phyloP scores from a whole-genome alignment of 2,113 vertebrate genomes.

The Mola mola region DNA sequence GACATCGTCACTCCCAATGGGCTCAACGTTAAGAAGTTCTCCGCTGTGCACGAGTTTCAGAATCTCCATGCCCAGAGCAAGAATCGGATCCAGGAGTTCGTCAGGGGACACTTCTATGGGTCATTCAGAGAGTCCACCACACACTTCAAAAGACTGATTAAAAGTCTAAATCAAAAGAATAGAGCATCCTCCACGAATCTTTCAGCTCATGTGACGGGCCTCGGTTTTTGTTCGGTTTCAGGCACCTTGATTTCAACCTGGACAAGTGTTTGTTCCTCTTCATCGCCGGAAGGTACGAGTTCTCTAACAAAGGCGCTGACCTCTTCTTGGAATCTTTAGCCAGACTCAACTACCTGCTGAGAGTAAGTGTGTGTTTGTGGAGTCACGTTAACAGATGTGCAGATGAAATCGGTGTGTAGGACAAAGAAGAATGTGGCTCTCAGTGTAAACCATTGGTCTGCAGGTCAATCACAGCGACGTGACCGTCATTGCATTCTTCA shows the following conservation, averaged over 20 bases:
- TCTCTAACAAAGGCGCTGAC: slow-evolving; percentile 93
- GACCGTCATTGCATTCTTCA: slow-evolving; percentile 91
- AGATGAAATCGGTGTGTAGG: background rate
- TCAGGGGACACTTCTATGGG: slow-evolving; percentile 95
- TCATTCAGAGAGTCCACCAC: slow-evolving; percentile 62
- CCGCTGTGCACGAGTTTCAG: slow-evolving; percentile 94
- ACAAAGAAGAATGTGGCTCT: background rate
- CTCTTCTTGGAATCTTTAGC: slow-evolving; percentile 91
- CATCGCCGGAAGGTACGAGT: slow-evolving; percentile 92
- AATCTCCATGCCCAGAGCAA: slow-evolving; percentile 95
- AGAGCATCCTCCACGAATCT: background rate
- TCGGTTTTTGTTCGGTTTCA: slow-evolving; percentile 53
- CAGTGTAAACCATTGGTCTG: background rate
- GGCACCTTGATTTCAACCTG: slow-evolving; percentile 91
- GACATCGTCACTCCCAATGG: slow-evolving; percentile 93
- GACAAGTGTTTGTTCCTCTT: slow-evolving; percentile 95
- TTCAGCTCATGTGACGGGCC: background rate
- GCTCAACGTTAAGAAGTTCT: slow-evolving; percentile 94
- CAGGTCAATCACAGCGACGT: slow-evolving; percentile 91
- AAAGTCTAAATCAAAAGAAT: background rate
- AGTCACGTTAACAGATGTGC: background rate
- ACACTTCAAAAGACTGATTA: background rate
- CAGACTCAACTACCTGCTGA: slow-evolving; percentile 92
- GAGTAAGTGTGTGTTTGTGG: slow-evolving; percentile 75
- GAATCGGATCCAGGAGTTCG: slow-evolving; percentile 92